phyloP scores from a whole-genome alignment of 2,113 vertebrate genomes.

The Istiophorus platypterus region DNA sequence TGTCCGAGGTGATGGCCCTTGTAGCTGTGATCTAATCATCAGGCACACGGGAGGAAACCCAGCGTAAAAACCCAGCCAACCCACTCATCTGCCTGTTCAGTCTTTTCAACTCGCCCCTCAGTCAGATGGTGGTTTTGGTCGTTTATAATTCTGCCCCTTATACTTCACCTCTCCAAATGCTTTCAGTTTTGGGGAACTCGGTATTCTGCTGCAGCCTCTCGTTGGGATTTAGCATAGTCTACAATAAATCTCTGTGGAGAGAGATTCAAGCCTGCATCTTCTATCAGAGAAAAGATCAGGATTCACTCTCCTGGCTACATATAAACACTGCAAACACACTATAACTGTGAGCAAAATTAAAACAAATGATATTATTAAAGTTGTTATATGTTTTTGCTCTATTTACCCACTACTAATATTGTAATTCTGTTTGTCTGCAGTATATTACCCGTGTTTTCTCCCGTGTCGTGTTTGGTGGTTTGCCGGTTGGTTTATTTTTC shows the following conservation, averaged over 20 bases:
- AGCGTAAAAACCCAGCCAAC: background rate
- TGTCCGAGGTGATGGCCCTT: constrained; percentile 27
- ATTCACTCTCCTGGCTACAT: background rate
- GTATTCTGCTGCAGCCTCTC: constrained; percentile 11
- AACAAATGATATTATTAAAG: too few relatives aligned
- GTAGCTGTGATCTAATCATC: constrained; percentile 49
- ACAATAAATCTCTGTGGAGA: constrained; percentile 4
- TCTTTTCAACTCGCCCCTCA: background rate
- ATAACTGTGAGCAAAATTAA: background rate
- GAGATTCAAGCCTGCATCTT: background rate
- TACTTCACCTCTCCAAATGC: background rate
- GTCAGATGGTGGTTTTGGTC: background rate
- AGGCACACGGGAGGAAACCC: background rate
- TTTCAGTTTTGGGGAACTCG: background rate
- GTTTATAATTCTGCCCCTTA: background rate
- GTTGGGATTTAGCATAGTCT: background rate
- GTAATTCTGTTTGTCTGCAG: too few relatives aligned
- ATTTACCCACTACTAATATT: too few relatives aligned
- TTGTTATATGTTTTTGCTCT: too few relatives aligned
- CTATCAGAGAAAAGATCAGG: background rate
- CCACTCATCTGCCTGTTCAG: background rate
- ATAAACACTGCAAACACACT: background rate
- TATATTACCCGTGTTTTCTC: too few relatives aligned
- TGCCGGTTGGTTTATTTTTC: too few relatives aligned
- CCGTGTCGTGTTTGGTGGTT: too few relatives aligned